Evolutionary conservation across 2,797 vertebrate genomes (phyloP), one percentile per base, ranked within the genome.

Genomic region (Pangasius mekongensis): DNA sequence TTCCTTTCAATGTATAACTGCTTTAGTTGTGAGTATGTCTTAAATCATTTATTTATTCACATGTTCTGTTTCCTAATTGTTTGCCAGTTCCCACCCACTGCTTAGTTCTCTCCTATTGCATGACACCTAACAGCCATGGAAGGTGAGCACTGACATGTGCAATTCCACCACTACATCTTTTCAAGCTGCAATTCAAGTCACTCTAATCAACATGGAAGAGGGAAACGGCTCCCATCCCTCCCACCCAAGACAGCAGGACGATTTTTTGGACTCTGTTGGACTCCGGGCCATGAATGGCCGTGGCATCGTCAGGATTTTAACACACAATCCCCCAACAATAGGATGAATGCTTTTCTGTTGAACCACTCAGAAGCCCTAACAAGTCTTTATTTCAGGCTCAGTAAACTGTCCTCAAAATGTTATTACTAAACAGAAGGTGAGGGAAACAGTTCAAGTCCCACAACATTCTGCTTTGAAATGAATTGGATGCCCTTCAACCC

Each of bases 401-500:
- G 60, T 39, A 64, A 62, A 83, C 47, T 18, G 60, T 47, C 81
- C 78, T 82, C 56, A 2, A 64, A 66, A 47, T 20, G 13, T 66
- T 27, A n/a, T 47, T 82, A 62, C 43, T 30, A 66, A 83, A 66
- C 60, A 83, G 36, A 64, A 47, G 47, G 39, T 27, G 39, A 60
- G 78, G 33, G 33, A 39, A 82, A 43, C 20, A 4, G 60, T 43
- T n/a, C 58, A 43, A 64, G 39, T 83, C 80, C 80, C 24, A 36
- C 36, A 62, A 62, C 80, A 43, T 62, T 60, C 56, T 27, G 80
- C 22, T 27, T 5, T 47, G 60, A 43, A 83, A 83, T 64, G 5
- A 66, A 60, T 30, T 83, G 81, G 81, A 83, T n/a, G 81, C 39
- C 81, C 39, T 64, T 64, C 60, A 62, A 49, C 81, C 13, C 81